Conservation (phyloP, 2,797 vertebrate genomes). For the Thunnus albacares region DNA sequence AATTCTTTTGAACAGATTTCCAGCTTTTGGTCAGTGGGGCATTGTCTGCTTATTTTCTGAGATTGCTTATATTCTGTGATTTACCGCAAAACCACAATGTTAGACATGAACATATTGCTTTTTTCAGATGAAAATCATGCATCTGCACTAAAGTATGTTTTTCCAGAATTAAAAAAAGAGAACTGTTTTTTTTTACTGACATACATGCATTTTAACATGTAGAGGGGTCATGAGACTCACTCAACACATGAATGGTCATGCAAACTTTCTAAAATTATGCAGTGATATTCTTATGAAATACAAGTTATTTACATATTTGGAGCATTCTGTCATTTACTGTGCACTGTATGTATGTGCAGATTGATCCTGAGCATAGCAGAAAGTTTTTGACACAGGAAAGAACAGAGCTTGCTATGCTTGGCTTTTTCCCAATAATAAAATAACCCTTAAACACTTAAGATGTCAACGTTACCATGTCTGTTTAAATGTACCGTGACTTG, state of each 20-base stretch:
- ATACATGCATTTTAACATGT: conserved; percentile 20
- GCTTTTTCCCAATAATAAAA: conserved; percentile 51
- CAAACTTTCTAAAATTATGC: conserved; percentile 4
- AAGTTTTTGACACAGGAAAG: conserved; percentile 30
- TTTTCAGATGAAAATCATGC: conserved; percentile 19
- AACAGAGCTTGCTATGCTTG: conserved; percentile 46
- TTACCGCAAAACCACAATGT: conserved; percentile 20
- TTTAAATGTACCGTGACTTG: conserved; percentile 36
- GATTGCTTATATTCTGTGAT: neutral
- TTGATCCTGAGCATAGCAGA: conserved; percentile 30
- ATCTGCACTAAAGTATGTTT: conserved; percentile 37
- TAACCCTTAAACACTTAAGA: conserved; percentile 41
- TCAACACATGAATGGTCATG: conserved; percentile 31
- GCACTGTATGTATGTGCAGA: conserved; percentile 7
- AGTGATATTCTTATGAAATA: conserved; percentile 9
- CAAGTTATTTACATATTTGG: conserved; percentile 45
- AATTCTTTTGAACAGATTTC: conserved; percentile 39
- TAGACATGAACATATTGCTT: conserved; percentile 1
- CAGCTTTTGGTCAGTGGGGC: conserved; percentile 15
- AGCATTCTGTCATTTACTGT: conserved; percentile 40
- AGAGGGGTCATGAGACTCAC: conserved; percentile 16
- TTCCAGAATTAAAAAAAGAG: conserved; percentile 13
- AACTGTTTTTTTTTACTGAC: conserved; percentile 2
- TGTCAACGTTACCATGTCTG: conserved; percentile 18
- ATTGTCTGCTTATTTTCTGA: conserved; percentile 18